A percentile compares a stretch with the other conserved stretches of the same genome.
These are phyloP conservation scores for Drosophila leontia DNA, from an alignment of 1,140 invertebrate genomes.

Conservation along the genomic window DNA sequence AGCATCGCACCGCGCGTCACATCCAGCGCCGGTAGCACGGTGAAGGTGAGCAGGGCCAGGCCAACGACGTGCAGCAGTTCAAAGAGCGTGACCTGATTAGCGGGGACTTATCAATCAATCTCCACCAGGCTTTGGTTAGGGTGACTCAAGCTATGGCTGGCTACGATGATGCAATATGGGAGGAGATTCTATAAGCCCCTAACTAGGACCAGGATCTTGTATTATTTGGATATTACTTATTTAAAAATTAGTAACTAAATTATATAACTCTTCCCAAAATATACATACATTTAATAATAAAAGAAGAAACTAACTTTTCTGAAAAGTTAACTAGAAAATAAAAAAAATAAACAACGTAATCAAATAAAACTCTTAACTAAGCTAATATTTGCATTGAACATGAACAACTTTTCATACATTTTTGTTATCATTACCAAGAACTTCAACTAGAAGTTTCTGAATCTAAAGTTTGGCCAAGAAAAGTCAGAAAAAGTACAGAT, in stretches of 20 bases:
- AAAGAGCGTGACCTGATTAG: slow-evolving; percentile 87
- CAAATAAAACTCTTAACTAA: slow-evolving; percentile 5
- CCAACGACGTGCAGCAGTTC: slow-evolving; percentile 95
- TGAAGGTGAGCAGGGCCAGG: slow-evolving; percentile 93
- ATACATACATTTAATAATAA: neutral
- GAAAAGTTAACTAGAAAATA: neutral
- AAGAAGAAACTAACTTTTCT: too few relatives aligned
- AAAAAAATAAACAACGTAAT: neutral
- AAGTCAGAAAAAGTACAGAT: too few relatives aligned
- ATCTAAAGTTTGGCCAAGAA: neutral
- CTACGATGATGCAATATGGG: neutral
- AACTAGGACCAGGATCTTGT: neutral
- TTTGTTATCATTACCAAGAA: slow-evolving; percentile 3
- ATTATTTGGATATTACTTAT: neutral
- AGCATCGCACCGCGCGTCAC: slow-evolving; percentile 96
- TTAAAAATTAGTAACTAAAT: too few relatives aligned
- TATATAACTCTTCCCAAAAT: too few relatives aligned
- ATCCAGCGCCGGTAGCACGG: slow-evolving; percentile 94
- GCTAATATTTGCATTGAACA: neutral
- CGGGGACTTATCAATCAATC: slow-evolving; percentile 84
- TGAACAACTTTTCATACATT: neutral
- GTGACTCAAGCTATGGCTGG: slow-evolving; percentile 5
- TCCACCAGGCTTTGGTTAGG: slow-evolving; percentile 8
- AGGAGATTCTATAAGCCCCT: neutral
- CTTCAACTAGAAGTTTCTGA: slow-evolving; percentile 1